phyloP scores from a whole-genome alignment of 2,888 invertebrate genomes.

The Leucoma salicis region DNA sequence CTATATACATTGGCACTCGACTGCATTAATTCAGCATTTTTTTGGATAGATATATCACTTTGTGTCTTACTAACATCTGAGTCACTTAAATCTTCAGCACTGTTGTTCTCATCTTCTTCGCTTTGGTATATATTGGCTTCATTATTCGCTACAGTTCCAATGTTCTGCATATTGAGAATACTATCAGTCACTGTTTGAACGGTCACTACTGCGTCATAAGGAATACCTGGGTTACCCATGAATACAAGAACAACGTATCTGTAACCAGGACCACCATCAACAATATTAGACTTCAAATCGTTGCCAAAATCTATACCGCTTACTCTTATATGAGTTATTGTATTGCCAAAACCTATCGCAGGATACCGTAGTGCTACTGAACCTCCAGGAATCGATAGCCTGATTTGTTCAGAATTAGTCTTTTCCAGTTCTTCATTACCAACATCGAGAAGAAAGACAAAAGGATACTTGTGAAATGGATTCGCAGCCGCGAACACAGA shows the following conservation, averaged over 20 bases:
- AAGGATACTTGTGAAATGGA: constrained; percentile 72
- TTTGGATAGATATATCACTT: constrained; percentile 26
- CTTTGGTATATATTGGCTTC: constrained; percentile 16
- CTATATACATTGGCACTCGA: constrained; percentile 54
- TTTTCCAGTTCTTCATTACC: constrained; percentile 74
- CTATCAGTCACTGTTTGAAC: constrained; percentile 52
- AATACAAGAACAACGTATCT: constrained; percentile 69
- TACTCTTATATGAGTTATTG: constrained; percentile 68
- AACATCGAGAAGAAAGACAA: constrained; percentile 66
- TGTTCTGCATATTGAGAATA: constrained; percentile 13
- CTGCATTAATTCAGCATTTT: constrained; percentile 47
- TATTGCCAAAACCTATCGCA: constrained; percentile 58
- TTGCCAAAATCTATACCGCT: constrained; percentile 72
- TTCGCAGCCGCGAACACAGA: constrained; percentile 45
- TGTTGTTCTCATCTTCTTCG: constrained; percentile 37
- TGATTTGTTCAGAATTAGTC: constrained; percentile 64
- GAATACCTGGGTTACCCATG: constrained; percentile 58
- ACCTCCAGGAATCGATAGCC: constrained; percentile 67
- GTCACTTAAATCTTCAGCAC: constrained; percentile 48
- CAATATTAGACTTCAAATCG: constrained; percentile 65
- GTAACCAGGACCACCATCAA: constrained; percentile 73
- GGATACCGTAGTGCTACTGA: constrained; percentile 69
- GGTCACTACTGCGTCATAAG: constrained; percentile 67
- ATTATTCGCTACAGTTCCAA: constrained; percentile 22
- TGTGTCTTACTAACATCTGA: constrained; percentile 24